Evolutionary conservation across 2,113 vertebrate genomes (phyloP), one percentile per base, ranked within the genome.

Genomic region (Cromileptes altivelis): DNA sequence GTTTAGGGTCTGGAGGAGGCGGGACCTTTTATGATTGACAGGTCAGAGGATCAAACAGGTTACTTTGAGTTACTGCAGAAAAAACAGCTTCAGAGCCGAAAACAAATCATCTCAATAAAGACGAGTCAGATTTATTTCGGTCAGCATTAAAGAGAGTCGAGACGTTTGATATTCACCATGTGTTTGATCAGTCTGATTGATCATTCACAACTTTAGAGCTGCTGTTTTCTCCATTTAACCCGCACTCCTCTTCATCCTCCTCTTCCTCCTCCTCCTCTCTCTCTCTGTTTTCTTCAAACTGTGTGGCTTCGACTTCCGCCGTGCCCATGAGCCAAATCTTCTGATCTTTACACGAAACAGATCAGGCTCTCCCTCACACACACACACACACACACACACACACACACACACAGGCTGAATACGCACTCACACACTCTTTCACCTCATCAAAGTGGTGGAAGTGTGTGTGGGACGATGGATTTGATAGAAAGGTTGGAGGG

Each of bases 371-470:
- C 85, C 85, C 94, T 95, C 81, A 49, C 71, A 72, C 83, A 62
- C 77, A 74, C 89, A 87, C 72, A 67, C 78, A 85, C 49, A 73
- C 78, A 82, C 82, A 75, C 81, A 57, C 70, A 76, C 78, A 75
- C 80, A 63, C 74, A 80, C 84, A 58, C 82, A 80, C 76, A 78
- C 37, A 52, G 61, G 71, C 70, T 70, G 78, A 75, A 84, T 75
- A 81, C 19, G 68, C 77, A 90, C n/a, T n/a, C 85, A 82, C 84
- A 85, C 79, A 81, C 85, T 78, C 79, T 88, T 90, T 92, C 95
- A 92, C 95, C 96, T 97, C 96, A 96, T 96, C 96, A 96, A 95
- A 95, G 94, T 91, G 90, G 90, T 96, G 96, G 94, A 96, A 97
- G 96, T 96, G 94, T 96, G 96, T 96, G 97, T 97, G 96, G 97